phyloP scores from a whole-genome alignment of 2,797 vertebrate species.

The Coranthus polyacanthus region DNA sequence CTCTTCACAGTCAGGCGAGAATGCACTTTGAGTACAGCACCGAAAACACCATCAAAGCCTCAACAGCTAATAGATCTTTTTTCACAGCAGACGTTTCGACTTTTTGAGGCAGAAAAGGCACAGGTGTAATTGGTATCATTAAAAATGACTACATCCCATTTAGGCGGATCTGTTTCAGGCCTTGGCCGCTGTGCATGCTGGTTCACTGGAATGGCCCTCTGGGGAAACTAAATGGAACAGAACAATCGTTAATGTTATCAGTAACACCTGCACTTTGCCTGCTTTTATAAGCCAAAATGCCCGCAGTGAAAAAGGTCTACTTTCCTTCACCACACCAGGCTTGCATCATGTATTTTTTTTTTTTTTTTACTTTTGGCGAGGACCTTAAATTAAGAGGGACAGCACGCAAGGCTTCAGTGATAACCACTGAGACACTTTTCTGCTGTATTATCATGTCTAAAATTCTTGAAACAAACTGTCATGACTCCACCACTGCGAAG shows the following conservation, averaged over 20 bases:
- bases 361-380: conserved; percentile 10
- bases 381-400: not conserved
- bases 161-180: too few relatives aligned
- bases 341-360: too few relatives aligned
- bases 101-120: too few relatives aligned
- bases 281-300: not conserved
- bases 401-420: not conserved
- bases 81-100: too few relatives aligned
- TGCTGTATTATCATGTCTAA: conserved; percentile 1
- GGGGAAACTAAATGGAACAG: too few relatives aligned
- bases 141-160: too few relatives aligned
- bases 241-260: not conserved
- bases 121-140: too few relatives aligned
- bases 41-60: not conserved
- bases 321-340: not conserved
- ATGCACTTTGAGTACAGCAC: not conserved
- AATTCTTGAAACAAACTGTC: conserved; percentile 7
- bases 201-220: too few relatives aligned
- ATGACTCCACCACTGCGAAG: not conserved
- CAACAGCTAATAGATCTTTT: too few relatives aligned
- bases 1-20: too few relatives aligned
- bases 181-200: too few relatives aligned
- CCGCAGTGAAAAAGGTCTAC: not conserved
- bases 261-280: too few relatives aligned
- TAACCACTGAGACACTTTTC: not conserved